These are phyloP conservation scores for Chiridota heheva DNA, from an alignment of 35 echinoderm and acorn worm genomes.

Conservation along the genomic window DNA sequence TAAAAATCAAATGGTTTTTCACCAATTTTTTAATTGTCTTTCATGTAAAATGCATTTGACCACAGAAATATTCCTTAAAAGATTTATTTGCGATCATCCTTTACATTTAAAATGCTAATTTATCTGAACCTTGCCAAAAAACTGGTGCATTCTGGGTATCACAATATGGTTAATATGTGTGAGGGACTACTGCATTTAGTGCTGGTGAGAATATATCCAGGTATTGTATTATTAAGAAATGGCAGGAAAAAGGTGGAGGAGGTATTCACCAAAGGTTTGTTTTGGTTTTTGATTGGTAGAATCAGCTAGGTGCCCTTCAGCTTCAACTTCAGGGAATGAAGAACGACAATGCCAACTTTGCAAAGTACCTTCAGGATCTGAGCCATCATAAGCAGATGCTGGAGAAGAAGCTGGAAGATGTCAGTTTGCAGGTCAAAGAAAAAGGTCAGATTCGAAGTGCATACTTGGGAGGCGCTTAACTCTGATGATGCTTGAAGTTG, in stretches of 20 bases:
- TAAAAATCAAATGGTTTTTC: too few species aligned
- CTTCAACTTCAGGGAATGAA: constrained; percentile 62
- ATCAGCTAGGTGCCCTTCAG: constrained; percentile 44
- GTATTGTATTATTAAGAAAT: background rate
- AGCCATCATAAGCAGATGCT: constrained; percentile 57
- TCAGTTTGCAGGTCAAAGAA: constrained; percentile 64
- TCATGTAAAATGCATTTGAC: too few species aligned
- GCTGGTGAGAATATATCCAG: background rate
- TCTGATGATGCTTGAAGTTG: background rate
- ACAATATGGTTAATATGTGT: background rate
- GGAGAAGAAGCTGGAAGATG: constrained; percentile 65
- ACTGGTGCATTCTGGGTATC: background rate
- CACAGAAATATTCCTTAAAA: too few species aligned
- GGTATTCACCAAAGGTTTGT: background rate
- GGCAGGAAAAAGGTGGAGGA: background rate
- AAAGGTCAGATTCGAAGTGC: constrained; percentile 55
- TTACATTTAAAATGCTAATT: too few species aligned
- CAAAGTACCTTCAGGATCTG: constrained; percentile 76
- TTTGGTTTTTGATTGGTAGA: constrained; percentile 24
- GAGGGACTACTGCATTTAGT: background rate
- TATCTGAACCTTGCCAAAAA: background rate
- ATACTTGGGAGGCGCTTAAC: background rate
- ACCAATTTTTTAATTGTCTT: too few species aligned
- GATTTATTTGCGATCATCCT: too few species aligned
- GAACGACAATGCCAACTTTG: constrained; percentile 72